Percentiles rank a stretch among this genome's conserved stretches.
These are phyloP conservation scores for Phymanthus crucifer DNA, from an alignment of 92 coral and sea anemone genomes.

Conservation along the genomic window DNA sequence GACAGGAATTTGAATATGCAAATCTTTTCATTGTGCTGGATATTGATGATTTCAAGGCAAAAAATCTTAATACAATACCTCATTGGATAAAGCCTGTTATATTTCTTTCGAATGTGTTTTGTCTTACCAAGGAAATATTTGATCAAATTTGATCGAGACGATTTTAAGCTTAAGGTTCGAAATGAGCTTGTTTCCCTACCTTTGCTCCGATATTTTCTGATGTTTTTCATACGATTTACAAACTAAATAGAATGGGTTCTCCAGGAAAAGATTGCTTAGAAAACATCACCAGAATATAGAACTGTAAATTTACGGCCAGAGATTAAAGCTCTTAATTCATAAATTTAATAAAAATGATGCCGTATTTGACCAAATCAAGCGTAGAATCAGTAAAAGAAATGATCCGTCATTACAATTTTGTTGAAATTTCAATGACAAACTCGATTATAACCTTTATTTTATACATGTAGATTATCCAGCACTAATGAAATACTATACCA, in stretches of 20 bases:
- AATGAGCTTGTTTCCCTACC: background rate
- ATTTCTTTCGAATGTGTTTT: background rate
- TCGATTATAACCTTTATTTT: no score
- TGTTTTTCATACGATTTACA: background rate
- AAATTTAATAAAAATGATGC: no score
- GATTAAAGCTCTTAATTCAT: no score
- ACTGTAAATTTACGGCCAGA: background rate
- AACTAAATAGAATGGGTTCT: background rate
- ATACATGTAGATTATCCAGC: no score
- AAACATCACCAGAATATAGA: background rate
- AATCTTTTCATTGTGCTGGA: constrained; percentile 39
- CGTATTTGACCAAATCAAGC: no score
- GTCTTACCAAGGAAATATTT: background rate
- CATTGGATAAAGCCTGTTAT: constrained; percentile 5
- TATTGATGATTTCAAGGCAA: constrained; percentile 37
- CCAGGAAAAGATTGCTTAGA: background rate
- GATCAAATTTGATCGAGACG: background rate
- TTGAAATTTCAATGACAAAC: no score
- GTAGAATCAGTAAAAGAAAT: no score
- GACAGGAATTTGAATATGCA: constrained; percentile 40
- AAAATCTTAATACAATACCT: background rate
- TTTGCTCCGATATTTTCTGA: background rate
- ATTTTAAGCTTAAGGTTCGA: background rate
- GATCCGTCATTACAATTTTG: no score
- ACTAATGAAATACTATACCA: no score